These are phyloP conservation scores for Zygaena filipendulae DNA, from an alignment of 2,888 invertebrate genomes.

Conservation along the genomic window DNA sequence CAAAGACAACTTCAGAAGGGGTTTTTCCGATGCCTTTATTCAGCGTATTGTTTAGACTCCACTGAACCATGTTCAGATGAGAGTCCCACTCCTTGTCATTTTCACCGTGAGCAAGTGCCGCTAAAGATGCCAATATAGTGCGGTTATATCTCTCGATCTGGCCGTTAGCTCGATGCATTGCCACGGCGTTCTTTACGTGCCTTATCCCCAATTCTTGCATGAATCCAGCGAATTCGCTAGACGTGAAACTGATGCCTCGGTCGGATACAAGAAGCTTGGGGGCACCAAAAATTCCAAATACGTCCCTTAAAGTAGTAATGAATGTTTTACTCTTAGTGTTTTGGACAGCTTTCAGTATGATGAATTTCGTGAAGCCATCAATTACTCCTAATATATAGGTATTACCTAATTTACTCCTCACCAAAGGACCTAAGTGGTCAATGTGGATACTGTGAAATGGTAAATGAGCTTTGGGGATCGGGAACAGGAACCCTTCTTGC, in stretches of 20 bases:
- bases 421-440: constrained; percentile 16
- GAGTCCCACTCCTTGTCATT: constrained; percentile 8
- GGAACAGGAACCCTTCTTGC: constrained; percentile 4
- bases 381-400: constrained; percentile 11
- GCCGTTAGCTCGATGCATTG: constrained; percentile 18
- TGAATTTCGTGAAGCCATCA: constrained; percentile 13
- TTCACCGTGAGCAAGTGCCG: constrained; percentile 2
- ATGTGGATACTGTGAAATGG: constrained; percentile 12
- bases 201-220: constrained; percentile 4
- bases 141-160: constrained; percentile 20
- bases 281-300: constrained; percentile 7
- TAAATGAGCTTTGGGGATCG: constrained; percentile 10
- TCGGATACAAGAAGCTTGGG: constrained; percentile 12
- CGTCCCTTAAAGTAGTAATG: constrained; percentile 8
- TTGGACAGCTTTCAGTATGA: constrained; percentile 6
- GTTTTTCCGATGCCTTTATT: constrained; percentile 8
- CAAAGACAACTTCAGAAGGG: constrained; percentile 10
- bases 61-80: constrained; percentile 10
- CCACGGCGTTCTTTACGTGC: constrained; percentile 4
- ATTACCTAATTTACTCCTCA: constrained; percentile 10
- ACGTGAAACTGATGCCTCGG: constrained; percentile 13
- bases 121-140: constrained; percentile 5
- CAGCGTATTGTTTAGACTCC: constrained; percentile 12
- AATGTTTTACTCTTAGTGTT: constrained; percentile 6
- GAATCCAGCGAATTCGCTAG: constrained; percentile 10